Evolutionary conservation across 2,797 vertebrate genomes (phyloP), one percentile per base, ranked within the genome.

Genomic region (Dendrocincla tyrannina): DNA sequence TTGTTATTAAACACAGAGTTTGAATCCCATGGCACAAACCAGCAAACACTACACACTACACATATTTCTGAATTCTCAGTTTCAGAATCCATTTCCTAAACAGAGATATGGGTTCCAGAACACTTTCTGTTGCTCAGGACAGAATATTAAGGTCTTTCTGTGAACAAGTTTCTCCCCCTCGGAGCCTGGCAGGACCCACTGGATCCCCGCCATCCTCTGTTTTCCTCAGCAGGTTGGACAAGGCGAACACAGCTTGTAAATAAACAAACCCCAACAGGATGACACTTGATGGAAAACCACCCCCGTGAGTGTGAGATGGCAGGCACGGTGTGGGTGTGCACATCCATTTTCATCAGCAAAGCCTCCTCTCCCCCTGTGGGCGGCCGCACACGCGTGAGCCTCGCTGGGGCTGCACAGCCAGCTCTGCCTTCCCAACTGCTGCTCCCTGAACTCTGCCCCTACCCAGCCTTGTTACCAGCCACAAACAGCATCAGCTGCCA

Each of bases 1-100:
- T 93, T 96, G 91, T 96, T 95, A 89, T 95, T 91, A 96, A 96
- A 96, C 92, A 96, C 66, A 64, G 93, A 62, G 88, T 76, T 94
- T 86, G 52, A 88, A 94, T 67, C 70, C 67, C 74, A 18, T 64
- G 59, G 39, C 33, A 94, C 44, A 41, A 84, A 88, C 17, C 62
- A 94, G 80, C 77, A 94, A 95, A 86, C 83, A 77, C 67, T 91
- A 74, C 73, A 67, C 3, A 27, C 44, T 81, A 85, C 67, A 70
- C 94, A 53, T 56, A 67, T 79, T 90, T 89, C 56, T 42, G 52
- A 90, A 82, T 86, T 88, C 89, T 90, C 83, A 64, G 88, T 63
- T 91, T 77, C 95, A 91, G 85, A 88, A 86, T 69, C 44, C 63
- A 28, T 74, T 88, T 87, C 83, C 70, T 79, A 93, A 88, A 53